Evolutionary conservation across 2,113 vertebrate species (phyloP).

Genomic region (Capreolus pygargus): DNA sequence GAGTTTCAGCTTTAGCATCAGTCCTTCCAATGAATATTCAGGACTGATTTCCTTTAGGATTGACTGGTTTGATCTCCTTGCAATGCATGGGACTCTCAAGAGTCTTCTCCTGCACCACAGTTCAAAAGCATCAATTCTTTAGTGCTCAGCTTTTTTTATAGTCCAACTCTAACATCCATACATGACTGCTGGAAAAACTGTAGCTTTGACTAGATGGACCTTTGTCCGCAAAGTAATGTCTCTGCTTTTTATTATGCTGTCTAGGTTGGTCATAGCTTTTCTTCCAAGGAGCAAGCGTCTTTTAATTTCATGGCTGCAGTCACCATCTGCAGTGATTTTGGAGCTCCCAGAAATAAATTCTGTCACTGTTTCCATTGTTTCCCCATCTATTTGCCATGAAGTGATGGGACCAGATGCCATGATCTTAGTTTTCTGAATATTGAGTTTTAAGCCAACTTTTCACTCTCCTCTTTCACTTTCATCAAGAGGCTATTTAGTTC

Average conservation of each 20-base stretch:
- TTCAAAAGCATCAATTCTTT: not conserved
- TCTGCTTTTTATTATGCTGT: not conserved
- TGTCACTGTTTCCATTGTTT: not conserved
- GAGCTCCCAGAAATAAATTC: not conserved
- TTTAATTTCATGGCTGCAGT: not conserved
- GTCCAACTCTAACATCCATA: not conserved
- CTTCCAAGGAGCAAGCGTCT: not conserved
- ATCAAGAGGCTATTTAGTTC: not conserved
- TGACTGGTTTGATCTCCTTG: not conserved
- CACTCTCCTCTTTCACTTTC: not conserved
- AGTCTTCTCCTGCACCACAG: not conserved
- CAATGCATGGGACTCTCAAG: not conserved
- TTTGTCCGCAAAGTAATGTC: not conserved
- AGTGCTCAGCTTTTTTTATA: not conserved
- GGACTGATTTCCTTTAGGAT: not conserved
- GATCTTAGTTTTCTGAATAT: not conserved
- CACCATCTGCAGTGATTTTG: not conserved
- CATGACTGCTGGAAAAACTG: not conserved
- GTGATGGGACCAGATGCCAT: not conserved
- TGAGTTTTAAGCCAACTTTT: not conserved
- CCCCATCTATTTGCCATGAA: not conserved
- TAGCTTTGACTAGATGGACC: not conserved
- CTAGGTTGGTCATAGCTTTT: not conserved
- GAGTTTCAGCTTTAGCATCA: not conserved
- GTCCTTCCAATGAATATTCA: not conserved